These are phyloP conservation scores for Nesospiza acunhae DNA, from an alignment of 2,113 vertebrate genomes.

Conservation along the genomic window DNA sequence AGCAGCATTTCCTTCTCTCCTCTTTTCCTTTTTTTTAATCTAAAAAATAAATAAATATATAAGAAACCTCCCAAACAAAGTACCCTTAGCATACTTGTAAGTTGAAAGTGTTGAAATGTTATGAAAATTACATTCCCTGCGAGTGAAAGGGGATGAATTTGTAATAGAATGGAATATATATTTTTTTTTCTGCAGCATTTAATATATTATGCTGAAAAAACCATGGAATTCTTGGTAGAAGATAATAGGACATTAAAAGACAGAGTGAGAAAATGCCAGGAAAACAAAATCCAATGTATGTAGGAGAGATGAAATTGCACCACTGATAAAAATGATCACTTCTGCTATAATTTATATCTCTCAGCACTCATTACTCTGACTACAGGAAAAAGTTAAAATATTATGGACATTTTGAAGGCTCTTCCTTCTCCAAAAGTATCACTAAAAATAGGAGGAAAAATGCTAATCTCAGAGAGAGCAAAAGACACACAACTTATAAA, in stretches of 20 bases:
- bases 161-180: background rate
- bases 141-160: background rate
- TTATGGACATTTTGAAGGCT: background rate
- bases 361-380: background rate
- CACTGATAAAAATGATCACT: background rate
- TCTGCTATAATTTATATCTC: background rate
- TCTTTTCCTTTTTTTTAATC: background rate
- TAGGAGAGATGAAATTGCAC: background rate
- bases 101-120: background rate
- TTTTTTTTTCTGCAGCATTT: background rate
- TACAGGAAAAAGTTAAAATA: background rate
- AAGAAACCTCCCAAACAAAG: background rate
- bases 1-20: conserved; percentile 42
- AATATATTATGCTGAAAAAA: background rate
- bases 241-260: background rate
- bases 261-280: background rate
- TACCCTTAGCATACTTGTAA: background rate
- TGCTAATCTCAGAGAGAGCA: background rate
- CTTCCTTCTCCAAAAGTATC: background rate
- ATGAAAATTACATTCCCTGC: background rate
- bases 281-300: background rate
- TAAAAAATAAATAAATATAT: conserved; percentile 5
- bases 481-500: background rate
- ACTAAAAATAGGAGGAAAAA: background rate
- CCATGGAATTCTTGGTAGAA: background rate